Percentiles rank a stretch among this genome's conserved stretches.
Evolutionary conservation across 2,797 vertebrate species (phyloP).

Genomic region (Eulemur mongoz): DNA sequence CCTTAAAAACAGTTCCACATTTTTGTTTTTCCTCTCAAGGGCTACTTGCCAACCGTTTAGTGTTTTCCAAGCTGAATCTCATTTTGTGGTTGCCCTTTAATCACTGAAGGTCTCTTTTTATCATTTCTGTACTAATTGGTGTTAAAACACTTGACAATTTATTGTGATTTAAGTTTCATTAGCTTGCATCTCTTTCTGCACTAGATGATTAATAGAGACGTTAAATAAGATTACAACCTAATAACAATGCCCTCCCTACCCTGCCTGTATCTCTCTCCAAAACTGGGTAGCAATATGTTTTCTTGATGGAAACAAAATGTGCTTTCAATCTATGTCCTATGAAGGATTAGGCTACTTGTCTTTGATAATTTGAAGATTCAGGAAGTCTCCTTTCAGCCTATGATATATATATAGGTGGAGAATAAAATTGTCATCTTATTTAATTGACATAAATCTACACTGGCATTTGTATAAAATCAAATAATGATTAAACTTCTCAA

Average conservation of each 20-base stretch:
- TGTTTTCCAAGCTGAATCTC: conserved; percentile 18
- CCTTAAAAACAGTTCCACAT: conserved; percentile 16
- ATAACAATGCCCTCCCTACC: neutral
- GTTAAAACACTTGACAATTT: conserved; percentile 65
- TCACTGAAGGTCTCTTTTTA: conserved; percentile 42
- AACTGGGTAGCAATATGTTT: neutral
- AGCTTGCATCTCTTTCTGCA: neutral
- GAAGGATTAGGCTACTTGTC: neutral
- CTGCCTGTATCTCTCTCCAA: neutral
- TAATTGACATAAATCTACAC: neutral
- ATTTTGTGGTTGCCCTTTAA: conserved; percentile 60
- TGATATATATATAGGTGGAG: neutral
- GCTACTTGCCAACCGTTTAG: neutral
- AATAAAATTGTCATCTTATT: neutral
- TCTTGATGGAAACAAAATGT: neutral
- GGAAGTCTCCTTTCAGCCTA: neutral
- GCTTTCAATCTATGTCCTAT: neutral
- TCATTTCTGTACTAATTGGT: conserved; percentile 68
- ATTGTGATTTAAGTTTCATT: conserved; percentile 64
- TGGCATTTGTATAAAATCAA: neutral
- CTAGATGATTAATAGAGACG: conserved; percentile 43
- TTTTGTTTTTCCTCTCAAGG: conserved; percentile 31
- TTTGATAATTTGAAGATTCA: neutral
- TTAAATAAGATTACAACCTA: conserved; percentile 50
- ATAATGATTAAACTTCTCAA: neutral